Evolutionary conservation across 2,888 invertebrate species (phyloP), one percentile per base, ranked within the genome.

Genomic region (Agrenia bidenticulata): DNA sequence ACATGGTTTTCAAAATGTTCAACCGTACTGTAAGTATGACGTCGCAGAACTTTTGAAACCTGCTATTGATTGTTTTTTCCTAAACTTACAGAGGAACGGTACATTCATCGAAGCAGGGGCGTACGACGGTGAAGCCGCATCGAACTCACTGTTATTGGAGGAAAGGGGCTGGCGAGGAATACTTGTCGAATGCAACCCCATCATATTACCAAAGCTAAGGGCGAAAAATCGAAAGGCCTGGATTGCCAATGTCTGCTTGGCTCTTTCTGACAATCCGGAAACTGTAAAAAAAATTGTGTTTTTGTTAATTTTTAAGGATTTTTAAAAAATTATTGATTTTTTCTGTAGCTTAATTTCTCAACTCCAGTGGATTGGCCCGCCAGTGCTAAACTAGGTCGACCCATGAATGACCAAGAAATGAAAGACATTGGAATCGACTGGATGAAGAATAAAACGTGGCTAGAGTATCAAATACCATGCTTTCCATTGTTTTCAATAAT

Each of bases 291-390:
- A 32, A 11, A 11, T 32, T 32, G 32, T 11, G 32, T 32, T 32
- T 4, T 32, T 4, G 32, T 7, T 32, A 32, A 7, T 11, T 4
- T 32, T 32, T 32, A 32, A 4, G 32, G n/a, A n/a, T n/a, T n/a
- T 32, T 32, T 32, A 32, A 32, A 32, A 7, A 32, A 11, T 32
- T 9, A 45, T 45, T 45, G 5, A 45, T 15, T 45, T 11, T 24
- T 2, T n/a, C n/a, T 23, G 4, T 15, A 51, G 24, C 4, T 51
- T 17, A 57, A 57, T 15, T 57, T 57, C 23, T 27, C 41, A 17
- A 41, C 57, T 19, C 57, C 42, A 21, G n/a, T 32, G n/a, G 57
- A 57, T 9, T 57, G 57, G 57, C 57, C 57, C 19, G 57, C 57
- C 4, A 41, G 41, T 41, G 57, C 57, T n/a, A n/a, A 41, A 19